These are phyloP conservation scores for Brachyhypopomus occidentalis DNA, from an alignment of 2,113 vertebrate species.

Conservation along the genomic window DNA sequence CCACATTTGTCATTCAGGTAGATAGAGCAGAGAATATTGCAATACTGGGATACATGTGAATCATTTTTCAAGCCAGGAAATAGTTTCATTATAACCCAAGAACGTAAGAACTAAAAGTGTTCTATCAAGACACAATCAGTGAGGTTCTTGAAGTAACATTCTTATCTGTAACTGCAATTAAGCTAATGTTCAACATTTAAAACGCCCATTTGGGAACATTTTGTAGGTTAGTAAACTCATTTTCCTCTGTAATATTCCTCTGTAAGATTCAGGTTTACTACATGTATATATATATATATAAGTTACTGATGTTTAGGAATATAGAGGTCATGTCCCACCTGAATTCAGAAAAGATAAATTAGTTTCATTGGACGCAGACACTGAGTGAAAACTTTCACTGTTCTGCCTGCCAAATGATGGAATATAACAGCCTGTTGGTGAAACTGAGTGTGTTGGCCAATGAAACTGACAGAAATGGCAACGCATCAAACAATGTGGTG, in stretches of 20 bases:
- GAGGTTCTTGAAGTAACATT: background rate
- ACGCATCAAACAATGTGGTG: too few relatives aligned
- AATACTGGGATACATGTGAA: conserved; percentile 10
- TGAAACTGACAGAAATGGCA: background rate
- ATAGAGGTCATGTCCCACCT: background rate
- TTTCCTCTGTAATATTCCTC: background rate
- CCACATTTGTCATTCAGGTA: background rate
- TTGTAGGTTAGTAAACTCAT: too few relatives aligned
- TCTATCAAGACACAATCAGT: background rate
- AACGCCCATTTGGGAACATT: too few relatives aligned
- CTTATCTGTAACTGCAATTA: background rate
- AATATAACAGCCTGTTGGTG: background rate
- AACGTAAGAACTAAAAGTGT: background rate
- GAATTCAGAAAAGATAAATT: too few relatives aligned
- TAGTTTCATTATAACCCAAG: background rate
- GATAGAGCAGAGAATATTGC: background rate
- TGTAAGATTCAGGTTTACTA: too few relatives aligned
- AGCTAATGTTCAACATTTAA: background rate
- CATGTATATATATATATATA: too few relatives aligned
- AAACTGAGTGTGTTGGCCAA: background rate
- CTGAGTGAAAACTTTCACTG: too few relatives aligned
- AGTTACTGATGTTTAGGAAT: background rate
- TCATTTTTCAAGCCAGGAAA: background rate
- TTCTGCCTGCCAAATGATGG: too few relatives aligned
- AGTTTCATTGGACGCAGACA: too few relatives aligned